Base-by-base conservation (phyloP, 1,140 invertebrate genomes). In the Heliconius melpomene region DNA sequence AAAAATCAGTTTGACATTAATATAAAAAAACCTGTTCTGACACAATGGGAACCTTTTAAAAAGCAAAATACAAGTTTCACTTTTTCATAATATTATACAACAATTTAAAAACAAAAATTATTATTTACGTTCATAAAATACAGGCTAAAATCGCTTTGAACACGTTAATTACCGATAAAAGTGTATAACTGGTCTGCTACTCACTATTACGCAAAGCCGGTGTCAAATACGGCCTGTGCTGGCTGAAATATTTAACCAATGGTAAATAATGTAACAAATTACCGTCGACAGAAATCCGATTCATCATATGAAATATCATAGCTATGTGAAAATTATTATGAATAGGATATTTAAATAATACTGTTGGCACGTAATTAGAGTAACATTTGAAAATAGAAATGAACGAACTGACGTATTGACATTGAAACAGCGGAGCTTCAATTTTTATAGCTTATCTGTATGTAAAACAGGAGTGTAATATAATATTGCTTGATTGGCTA, bases 221-320 rank as follows among this genome's bases (percentile, higher is more conserved):
- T 77, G 76, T 77, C 76, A 77, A 72, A 50, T 77, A 77, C 75
- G 26, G 76, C 76, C 60, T 77, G 70, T 70, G 76, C 70, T 77
- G 38, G 38, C 60, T 77, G 76, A 77, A 77, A 77, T 77, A 72
- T 77, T 72, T 72, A 50, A 77, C 66, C 76, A 72, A 77, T 74
- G 38, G 72, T 46, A 74, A 74, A 74, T 74, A 74, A 74, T 50
- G 46, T 74, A 72, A 72, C 71, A 52, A 74, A 50, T 77, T 70
- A 77, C 40, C 70, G n/a, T 46, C 60, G 38, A 77, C 66, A 32
- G 76, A 72, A 72, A 77, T 72, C 70, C 70, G 66, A 77, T 66
- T 72, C 36, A 72, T 71, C 38, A 77, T 72, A 40, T 77, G 70
- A 77, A 72, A 72, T 38, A 72, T 72, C 71, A 72, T 66, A 66